These are phyloP conservation scores for Biston betularia DNA, from an alignment of 2,888 invertebrate genomes.

Conservation along the genomic window DNA sequence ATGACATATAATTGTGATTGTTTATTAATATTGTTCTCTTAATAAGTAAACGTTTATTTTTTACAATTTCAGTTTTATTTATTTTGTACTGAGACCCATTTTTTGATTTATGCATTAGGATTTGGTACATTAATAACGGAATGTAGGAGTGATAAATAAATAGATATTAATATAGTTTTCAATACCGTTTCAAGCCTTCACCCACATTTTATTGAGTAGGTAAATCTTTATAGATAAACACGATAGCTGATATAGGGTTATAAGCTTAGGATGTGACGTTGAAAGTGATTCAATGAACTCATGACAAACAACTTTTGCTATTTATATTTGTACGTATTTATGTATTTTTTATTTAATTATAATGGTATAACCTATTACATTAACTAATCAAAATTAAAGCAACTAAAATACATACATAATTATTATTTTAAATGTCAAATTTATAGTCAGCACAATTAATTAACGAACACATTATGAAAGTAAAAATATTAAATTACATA, in stretches of 20 bases:
- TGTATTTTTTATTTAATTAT: too few relatives aligned
- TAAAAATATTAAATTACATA: too few relatives aligned
- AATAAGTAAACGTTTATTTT: background rate
- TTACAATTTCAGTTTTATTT: background rate
- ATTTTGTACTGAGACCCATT: background rate
- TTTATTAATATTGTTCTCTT: background rate
- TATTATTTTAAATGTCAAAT: too few relatives aligned
- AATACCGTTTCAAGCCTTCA: background rate
- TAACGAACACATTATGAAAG: too few relatives aligned
- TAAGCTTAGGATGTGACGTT: background rate
- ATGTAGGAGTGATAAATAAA: background rate
- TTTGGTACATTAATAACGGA: background rate
- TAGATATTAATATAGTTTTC: background rate
- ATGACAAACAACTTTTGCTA: too few relatives aligned
- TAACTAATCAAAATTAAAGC: too few relatives aligned
- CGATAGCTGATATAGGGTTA: background rate
- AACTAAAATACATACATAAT: too few relatives aligned
- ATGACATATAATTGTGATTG: background rate
- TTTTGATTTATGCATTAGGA: background rate
- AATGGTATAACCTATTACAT: too few relatives aligned
- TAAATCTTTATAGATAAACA: background rate
- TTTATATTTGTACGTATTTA: too few relatives aligned
- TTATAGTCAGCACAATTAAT: too few relatives aligned
- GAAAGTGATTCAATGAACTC: too few relatives aligned
- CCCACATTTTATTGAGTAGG: slow-evolving; percentile 1